Base-by-base conservation (phyloP, 2,888 invertebrate genomes). In the Conistra vaccinii region DNA sequence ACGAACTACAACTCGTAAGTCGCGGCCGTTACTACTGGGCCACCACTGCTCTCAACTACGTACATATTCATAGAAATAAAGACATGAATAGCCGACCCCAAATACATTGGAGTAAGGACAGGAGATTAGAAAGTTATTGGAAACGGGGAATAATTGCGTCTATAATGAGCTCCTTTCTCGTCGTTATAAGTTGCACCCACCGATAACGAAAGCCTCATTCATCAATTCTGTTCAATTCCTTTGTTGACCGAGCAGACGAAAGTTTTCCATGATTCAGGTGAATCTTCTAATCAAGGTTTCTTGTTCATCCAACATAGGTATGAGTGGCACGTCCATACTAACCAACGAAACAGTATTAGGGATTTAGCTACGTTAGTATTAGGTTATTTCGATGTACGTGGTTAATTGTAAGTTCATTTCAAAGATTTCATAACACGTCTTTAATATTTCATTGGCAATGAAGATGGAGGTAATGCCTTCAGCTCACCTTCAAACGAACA, bases 221-320 rank as follows among this genome's bases (percentile, higher is more conserved):
- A 45, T 51, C 45, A 14, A 42, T 42, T 42, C 17, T 20, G n/a
- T 42, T 58, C 61, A 48, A 58, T 75, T 69, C 26, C 14, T 53
- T 68, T 23, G 42, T 42, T 14, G 5, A 26, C 39, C 26, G n/a
- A 17, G 48, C 20, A 67, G 39, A 39, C 26, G 17, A 62, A 61
- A 75, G 53, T 69, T 69, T 61, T 51, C 48, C 53, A 29, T 63
- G 45, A 69, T 67, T 75, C 67, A 58, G 39, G 53, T 48, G 57
- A 63, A 63, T 51, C 48, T 23, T 53, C 55, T 81, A 70, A 76
- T 76, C 62, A 71, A 74, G 55, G n/a, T 78, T 63, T 58, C 62
- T 63, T 77, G 70, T 77, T 70, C 42, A 32, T 14, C 4, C 26
- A n/a, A 29, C 9, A 45, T 32, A 57, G 0, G 57, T 17, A 62